Percentiles rank a stretch among this genome's conserved stretches.
Conservation (phyloP, 2,797 vertebrate species). For the Erethizon dorsatum region DNA sequence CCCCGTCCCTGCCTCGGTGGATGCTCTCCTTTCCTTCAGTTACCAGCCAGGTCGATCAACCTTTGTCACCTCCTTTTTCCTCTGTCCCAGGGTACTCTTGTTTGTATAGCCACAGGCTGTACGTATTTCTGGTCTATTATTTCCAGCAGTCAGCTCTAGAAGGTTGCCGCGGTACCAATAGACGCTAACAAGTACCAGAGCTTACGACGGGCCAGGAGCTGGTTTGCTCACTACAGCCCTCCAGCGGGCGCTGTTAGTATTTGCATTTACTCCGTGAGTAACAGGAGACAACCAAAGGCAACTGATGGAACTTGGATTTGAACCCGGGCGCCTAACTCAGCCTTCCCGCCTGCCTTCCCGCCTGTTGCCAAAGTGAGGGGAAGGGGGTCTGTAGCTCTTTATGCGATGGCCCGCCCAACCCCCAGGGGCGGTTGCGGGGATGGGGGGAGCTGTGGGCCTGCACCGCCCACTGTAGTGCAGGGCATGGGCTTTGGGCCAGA, state of each 20-base stretch:
- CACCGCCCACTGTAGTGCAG: not conserved
- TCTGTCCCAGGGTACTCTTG: not conserved
- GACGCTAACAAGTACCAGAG: not conserved
- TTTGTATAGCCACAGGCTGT: not conserved
- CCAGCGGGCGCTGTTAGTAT: not conserved
- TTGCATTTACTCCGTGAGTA: not conserved
- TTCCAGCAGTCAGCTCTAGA: slow-evolving; percentile 55
- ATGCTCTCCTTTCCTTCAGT: slow-evolving; percentile 14
- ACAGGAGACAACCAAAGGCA: not conserved
- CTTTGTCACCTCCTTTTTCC: not conserved
- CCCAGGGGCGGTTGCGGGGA: not conserved
- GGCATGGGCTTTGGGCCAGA: not conserved
- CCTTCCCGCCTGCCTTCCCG: not conserved
- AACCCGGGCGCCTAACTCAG: not conserved
- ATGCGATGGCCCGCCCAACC: not conserved
- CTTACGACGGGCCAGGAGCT: not conserved
- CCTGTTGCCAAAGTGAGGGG: not conserved
- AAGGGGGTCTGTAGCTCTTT: not conserved
- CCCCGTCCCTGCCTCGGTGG: not conserved
- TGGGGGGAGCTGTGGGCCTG: not conserved
- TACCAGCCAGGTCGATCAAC: not conserved
- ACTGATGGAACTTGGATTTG: not conserved
- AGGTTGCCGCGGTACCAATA: not conserved
- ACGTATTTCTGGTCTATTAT: slow-evolving; percentile 30
- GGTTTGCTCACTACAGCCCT: not conserved